phyloP scores from a whole-genome alignment of 2,113 vertebrate species.

The Illadopsis cleaveri region DNA sequence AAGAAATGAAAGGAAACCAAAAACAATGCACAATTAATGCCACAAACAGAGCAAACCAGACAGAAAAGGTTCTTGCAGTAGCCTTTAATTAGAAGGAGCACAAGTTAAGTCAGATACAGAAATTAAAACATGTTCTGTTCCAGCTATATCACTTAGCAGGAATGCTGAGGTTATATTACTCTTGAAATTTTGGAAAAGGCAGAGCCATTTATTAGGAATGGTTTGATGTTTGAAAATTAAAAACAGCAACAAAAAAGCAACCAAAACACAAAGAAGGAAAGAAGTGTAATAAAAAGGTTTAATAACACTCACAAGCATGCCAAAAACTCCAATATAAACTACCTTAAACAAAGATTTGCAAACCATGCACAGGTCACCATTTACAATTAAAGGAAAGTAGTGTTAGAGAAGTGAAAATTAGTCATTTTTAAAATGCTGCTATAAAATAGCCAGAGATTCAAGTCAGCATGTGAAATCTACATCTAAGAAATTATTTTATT shows the following conservation, averaged over 20 bases:
- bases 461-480: background rate
- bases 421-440: background rate
- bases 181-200: background rate
- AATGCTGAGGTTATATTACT: background rate
- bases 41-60: constrained; percentile 26
- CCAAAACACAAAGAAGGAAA: background rate
- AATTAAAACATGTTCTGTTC: background rate
- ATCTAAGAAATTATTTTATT: background rate
- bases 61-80: background rate
- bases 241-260: background rate
- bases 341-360: background rate
- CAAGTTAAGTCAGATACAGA: background rate
- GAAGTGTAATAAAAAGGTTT: background rate
- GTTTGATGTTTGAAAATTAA: background rate
- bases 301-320: constrained; percentile 7
- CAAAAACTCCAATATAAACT: background rate
- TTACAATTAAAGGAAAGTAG: background rate
- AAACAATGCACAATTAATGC: background rate
- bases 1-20: constrained; percentile 1
- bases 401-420: background rate
- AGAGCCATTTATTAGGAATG: background rate
- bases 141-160: background rate
- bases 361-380: background rate
- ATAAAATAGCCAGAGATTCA: background rate
- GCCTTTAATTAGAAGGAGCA: background rate